A percentile compares a stretch with the other conserved stretches of the same genome.
Conservation (phyloP, 2,113 vertebrate species). For the Rhabdornis inornatus region DNA sequence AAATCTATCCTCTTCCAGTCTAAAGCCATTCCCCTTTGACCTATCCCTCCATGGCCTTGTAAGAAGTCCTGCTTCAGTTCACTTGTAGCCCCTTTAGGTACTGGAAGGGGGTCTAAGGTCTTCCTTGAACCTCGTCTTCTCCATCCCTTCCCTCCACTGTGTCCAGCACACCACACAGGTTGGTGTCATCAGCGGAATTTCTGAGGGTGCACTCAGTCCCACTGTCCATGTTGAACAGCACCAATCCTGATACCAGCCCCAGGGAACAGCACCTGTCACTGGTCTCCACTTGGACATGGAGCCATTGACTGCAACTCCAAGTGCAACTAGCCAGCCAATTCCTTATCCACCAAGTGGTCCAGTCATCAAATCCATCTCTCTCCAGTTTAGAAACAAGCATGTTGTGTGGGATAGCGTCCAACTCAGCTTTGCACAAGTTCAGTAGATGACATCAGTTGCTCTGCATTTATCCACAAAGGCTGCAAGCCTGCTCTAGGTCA, state of each 20-base stretch:
- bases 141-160: background rate
- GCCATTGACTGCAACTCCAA: background rate
- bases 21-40: background rate
- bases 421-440: background rate
- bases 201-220: background rate
- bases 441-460: background rate
- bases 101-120: background rate
- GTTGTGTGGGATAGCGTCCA: background rate
- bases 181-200: background rate
- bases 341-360: background rate
- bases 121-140: background rate
- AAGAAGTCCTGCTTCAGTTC: background rate
- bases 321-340: background rate
- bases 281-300: background rate
- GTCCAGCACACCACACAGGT: background rate
- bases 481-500: fast-evolving
- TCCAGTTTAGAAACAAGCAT: background rate
- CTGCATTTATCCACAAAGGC: background rate
- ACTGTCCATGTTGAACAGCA: background rate
- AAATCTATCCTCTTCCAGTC: background rate
- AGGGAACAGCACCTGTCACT: background rate
- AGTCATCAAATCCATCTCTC: background rate
- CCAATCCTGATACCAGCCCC: background rate
- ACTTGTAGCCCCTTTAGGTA: background rate
- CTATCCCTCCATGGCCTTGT: background rate